phyloP scores from a whole-genome alignment of 2,113 vertebrate species.

The Oostethus manadensis region DNA sequence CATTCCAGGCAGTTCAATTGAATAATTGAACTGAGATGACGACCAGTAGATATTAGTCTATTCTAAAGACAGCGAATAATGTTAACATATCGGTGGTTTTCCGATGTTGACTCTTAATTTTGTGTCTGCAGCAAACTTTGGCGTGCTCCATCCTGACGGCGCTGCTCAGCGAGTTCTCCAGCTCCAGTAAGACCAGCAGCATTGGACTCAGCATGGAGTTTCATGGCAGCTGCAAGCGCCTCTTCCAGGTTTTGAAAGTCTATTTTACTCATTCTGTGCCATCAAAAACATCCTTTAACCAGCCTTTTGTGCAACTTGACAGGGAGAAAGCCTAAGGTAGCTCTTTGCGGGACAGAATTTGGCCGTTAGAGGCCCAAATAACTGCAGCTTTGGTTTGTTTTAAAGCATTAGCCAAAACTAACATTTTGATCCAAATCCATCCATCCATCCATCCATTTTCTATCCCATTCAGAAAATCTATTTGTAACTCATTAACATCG shows the following conservation, averaged over 20 bases:
- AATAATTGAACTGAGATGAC: no score
- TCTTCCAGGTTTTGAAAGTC: slow-evolving; percentile 83
- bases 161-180: slow-evolving; percentile 95
- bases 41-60: no score
- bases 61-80: no score
- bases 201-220: slow-evolving; percentile 99
- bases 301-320: neutral
- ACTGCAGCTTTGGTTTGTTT: neutral
- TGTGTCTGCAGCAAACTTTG: slow-evolving; percentile 85
- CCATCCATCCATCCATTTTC: no score
- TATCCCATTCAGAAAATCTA: neutral
- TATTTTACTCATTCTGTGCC: rapidly evolving
- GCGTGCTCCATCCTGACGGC: slow-evolving; percentile 97
- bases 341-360: no score
- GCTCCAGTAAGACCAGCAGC: slow-evolving; percentile 99
- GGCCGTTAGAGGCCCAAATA: neutral
- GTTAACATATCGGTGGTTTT: no score
- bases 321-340: neutral
- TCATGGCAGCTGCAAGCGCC: slow-evolving; percentile 94
- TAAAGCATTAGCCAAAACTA: neutral
- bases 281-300: neutral
- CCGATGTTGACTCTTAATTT: slow-evolving; percentile 6
- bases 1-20: no score
- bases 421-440: no score
- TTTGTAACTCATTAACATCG: neutral